Conservation (phyloP, 2,113 vertebrate genomes). For the Phycodurus eques region DNA sequence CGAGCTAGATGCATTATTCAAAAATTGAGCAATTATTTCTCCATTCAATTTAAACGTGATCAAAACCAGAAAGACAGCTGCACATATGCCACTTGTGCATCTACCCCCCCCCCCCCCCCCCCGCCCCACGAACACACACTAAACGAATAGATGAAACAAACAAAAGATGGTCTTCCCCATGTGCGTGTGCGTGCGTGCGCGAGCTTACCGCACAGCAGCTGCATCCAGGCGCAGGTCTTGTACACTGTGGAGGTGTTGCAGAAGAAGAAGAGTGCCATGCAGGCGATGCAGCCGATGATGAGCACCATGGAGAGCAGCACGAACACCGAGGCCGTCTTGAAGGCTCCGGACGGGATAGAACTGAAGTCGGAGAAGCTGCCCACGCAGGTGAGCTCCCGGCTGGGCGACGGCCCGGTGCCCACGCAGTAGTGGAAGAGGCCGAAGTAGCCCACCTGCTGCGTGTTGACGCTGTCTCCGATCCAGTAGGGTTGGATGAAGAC, state of each 20-base stretch:
- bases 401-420: conserved; percentile 82
- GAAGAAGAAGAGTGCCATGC: conserved; percentile 97
- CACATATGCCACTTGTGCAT: background rate
- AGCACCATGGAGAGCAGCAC: conserved; percentile 97
- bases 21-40: background rate
- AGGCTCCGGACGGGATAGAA: conserved; percentile 92
- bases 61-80: background rate
- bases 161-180: background rate
- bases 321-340: conserved; percentile 92
- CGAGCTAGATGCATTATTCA: background rate
- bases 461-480: conserved; percentile 95
- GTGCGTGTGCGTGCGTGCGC: background rate
- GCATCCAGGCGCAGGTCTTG: conserved; percentile 99
- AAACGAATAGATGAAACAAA: background rate
- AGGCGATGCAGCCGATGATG: conserved; percentile 92
- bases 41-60: background rate
- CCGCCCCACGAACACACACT: background rate
- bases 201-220: conserved; percentile 89
- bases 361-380: conserved; percentile 94
- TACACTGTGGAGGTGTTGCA: conserved; percentile 98
- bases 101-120: background rate
- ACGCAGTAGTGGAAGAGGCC: conserved; percentile 96
- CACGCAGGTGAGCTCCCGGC: conserved; percentile 87
- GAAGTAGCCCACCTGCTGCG: conserved; percentile 92
- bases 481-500: conserved; percentile 97